A percentile compares a stretch with the other conserved stretches of the same genome.
Conservation (phyloP, 2,888 invertebrate species). For the Diabrotica balteata region DNA sequence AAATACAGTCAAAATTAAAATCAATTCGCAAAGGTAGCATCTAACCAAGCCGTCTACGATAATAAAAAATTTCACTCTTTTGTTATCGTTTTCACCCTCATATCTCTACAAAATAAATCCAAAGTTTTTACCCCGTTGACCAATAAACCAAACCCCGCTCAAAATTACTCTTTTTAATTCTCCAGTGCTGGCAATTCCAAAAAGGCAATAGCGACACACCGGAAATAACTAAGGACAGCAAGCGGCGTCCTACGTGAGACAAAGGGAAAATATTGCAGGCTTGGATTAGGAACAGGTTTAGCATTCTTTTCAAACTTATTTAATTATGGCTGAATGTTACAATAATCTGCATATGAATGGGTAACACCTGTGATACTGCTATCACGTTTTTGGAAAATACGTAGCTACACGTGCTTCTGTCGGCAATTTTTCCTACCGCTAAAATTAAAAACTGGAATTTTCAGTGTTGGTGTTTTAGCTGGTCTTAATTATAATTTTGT, state of each 20-base stretch:
- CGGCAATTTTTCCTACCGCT: no score
- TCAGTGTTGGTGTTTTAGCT: no score
- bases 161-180: conserved; percentile 23
- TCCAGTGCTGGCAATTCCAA: conserved; percentile 4
- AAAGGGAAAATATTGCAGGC: conserved; percentile 20
- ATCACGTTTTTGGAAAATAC: no score
- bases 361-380: no score
- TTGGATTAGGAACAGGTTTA: conserved; percentile 5
- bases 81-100: conserved; percentile 9
- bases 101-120: conserved; percentile 4
- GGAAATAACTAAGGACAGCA: conserved; percentile 18
- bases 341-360: no score
- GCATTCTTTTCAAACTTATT: neutral
- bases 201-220: conserved; percentile 16
- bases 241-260: conserved; percentile 20
- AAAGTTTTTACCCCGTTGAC: conserved; percentile 16
- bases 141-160: conserved; percentile 15
- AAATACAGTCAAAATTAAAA: no score
- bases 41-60: conserved; percentile 15
- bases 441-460: no score
- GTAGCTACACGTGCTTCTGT: no score
- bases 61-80: conserved; percentile 20
- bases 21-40: neutral
- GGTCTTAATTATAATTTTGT: no score
- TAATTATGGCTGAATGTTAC: neutral